Percentiles rank a stretch among this genome's conserved stretches.
These are phyloP conservation scores for Neogale vison DNA, from an alignment of 2,113 vertebrate genomes.

Conservation along the genomic window DNA sequence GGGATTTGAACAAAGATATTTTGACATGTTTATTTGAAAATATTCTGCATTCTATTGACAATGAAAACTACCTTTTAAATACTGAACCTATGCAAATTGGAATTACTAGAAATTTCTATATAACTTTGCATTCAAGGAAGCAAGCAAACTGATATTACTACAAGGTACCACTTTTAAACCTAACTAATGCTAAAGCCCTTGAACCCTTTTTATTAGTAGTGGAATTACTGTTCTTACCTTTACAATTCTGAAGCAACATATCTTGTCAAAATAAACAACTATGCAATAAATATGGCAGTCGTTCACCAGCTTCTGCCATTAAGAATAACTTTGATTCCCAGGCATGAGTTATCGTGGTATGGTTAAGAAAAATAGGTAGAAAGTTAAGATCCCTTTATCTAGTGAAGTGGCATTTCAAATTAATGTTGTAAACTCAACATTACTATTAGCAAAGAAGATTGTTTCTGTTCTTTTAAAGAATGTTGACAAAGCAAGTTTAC, in stretches of 20 bases:
- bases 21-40: not conserved
- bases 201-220: not conserved
- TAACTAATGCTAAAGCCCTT: not conserved
- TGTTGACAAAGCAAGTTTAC: conserved; percentile 25
- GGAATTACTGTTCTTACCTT: not conserved
- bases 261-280: conserved; percentile 6
- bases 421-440: not conserved
- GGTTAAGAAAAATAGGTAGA: not conserved
- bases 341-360: not conserved
- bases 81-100: not conserved
- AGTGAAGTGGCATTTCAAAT: not conserved
- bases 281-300: not conserved
- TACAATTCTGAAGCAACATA: not conserved
- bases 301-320: not conserved
- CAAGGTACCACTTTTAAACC: not conserved
- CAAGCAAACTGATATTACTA: not conserved
- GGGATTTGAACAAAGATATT: not conserved
- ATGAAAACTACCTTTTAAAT: not conserved
- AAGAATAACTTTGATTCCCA: not conserved
- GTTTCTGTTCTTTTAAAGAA: not conserved
- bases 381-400: not conserved
- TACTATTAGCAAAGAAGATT: not conserved
- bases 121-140: not conserved
- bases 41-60: not conserved
- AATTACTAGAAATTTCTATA: not conserved